Conservation (phyloP, 2,888 invertebrate genomes). For the Gastrophysa polygoni region DNA sequence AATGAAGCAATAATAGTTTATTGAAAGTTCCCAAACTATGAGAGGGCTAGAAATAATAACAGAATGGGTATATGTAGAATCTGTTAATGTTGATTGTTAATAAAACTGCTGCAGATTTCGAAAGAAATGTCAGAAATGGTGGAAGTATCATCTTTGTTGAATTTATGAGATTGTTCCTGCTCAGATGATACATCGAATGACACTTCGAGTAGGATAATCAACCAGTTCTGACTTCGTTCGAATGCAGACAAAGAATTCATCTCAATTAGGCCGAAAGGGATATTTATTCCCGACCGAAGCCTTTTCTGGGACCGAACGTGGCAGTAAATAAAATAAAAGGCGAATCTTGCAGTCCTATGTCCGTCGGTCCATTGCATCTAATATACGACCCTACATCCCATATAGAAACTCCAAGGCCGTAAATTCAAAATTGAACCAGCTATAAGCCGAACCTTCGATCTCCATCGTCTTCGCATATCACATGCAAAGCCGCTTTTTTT, state of each 20-base stretch:
- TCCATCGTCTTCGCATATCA: constrained; percentile 41
- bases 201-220: no score
- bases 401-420: constrained; percentile 49
- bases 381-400: constrained; percentile 48
- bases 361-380: constrained; percentile 49
- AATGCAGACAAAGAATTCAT: constrained; percentile 23
- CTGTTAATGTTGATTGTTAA: no score
- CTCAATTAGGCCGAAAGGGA: constrained; percentile 31
- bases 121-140: no score
- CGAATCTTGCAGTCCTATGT: constrained; percentile 40
- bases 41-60: no score
- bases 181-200: no score
- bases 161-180: no score
- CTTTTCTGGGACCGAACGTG: constrained; percentile 10
- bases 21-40: no score
- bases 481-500: constrained; percentile 25
- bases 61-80: no score
- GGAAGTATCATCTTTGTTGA: no score
- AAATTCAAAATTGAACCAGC: constrained; percentile 53
- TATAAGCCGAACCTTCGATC: constrained; percentile 50
- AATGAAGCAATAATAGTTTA: no score
- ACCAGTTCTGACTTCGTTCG: not conserved
- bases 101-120: no score
- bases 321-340: constrained; percentile 32
- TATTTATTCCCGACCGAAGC: constrained; percentile 23